A percentile compares a stretch with the other conserved stretches of the same genome.
Evolutionary conservation across 1,140 invertebrate species (phyloP).

Genomic region (Elymnias hypermnestra): DNA sequence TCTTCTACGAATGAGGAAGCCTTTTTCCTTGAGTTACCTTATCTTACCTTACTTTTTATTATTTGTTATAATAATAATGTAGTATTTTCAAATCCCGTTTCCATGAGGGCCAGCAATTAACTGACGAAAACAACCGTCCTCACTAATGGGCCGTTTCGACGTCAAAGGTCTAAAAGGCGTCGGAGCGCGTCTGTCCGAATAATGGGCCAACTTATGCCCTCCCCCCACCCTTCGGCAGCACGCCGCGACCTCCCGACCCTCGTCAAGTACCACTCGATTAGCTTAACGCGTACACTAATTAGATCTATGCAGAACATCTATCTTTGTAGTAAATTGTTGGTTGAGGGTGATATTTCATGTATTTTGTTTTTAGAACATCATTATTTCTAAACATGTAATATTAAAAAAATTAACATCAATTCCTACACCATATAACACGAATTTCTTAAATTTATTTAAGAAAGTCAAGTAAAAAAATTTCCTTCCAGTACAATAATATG

Average conservation of each 20-base stretch:
- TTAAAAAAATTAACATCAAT: too few species aligned
- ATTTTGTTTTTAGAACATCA: too few species aligned
- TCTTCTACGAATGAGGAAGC: too few species aligned
- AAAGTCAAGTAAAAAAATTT: too few species aligned
- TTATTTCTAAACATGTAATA: too few species aligned
- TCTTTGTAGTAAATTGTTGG: conserved; percentile 12
- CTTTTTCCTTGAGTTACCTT: too few species aligned
- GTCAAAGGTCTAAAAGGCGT: conserved; percentile 66
- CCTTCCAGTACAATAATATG: too few species aligned
- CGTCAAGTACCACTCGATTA: conserved; percentile 68
- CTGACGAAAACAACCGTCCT: conserved; percentile 60
- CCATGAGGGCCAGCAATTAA: conserved; percentile 61
- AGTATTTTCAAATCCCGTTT: conserved; percentile 32
- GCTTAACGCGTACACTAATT: conserved; percentile 53
- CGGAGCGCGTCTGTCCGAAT: conserved; percentile 65
- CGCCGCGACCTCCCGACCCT: conserved; percentile 58
- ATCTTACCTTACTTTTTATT: too few species aligned
- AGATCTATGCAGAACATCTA: conserved; percentile 18
- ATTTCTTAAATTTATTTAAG: too few species aligned
- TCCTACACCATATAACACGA: too few species aligned
- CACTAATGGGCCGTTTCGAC: conserved; percentile 66
- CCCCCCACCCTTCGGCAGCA: conserved; percentile 24
- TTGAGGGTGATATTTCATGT: conserved; percentile 5
- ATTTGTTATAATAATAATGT: too few species aligned
- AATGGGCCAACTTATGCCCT: conserved; percentile 10